These are phyloP conservation scores for Sterna hirundo DNA, from an alignment of 2,113 vertebrate genomes.

Conservation along the genomic window DNA sequence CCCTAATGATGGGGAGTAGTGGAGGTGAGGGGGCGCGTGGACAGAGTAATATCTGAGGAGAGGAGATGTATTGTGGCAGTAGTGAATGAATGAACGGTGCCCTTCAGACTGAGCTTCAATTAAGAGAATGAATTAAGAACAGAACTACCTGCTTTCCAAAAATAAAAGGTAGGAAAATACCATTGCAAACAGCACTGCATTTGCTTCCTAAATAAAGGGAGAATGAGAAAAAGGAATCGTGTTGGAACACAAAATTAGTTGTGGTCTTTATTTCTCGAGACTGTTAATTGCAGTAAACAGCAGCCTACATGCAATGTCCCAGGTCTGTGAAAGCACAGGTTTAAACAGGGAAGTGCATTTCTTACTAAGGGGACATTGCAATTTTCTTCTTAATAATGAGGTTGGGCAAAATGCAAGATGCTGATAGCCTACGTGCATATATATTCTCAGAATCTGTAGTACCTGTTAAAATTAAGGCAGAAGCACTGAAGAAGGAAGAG, in stretches of 20 bases:
- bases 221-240: constrained; percentile 17
- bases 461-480: neutral
- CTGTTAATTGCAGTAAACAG: neutral
- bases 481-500: neutral
- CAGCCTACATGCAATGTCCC: neutral
- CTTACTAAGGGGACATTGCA: neutral
- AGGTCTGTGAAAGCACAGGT: neutral
- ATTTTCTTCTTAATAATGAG: neutral
- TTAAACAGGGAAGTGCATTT: neutral
- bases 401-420: neutral
- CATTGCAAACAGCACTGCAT: neutral
- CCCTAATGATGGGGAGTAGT: neutral
- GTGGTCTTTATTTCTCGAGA: neutral
- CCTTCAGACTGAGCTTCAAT: neutral
- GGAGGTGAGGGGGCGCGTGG: neutral
- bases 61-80: neutral
- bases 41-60: neutral
- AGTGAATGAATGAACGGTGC: neutral
- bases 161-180: neutral
- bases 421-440: neutral
- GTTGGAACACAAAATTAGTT: neutral
- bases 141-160: constrained; percentile 6
- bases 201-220: neutral
- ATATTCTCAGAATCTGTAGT: neutral
- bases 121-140: neutral